Conservation (phyloP, 2,888 invertebrate species). For the Tetramorium bicarinatum region DNA sequence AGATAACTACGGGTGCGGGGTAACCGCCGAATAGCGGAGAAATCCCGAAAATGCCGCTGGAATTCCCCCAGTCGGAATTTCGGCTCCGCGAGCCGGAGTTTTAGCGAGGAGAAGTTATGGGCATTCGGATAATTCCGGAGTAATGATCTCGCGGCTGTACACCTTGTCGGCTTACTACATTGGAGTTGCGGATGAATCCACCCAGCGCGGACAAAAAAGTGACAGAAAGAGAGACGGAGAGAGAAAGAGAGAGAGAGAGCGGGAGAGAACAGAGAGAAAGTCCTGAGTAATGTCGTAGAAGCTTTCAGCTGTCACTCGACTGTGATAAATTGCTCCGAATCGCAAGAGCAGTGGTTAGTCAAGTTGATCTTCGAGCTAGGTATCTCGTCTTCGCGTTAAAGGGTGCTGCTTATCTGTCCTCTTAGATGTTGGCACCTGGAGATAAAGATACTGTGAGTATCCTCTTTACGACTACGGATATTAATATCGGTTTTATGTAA, state of each 20-base stretch:
- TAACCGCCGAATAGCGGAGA: slow-evolving; percentile 57
- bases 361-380: slow-evolving; percentile 40
- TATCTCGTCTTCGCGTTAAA: slow-evolving; percentile 33
- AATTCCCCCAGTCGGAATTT: slow-evolving; percentile 63
- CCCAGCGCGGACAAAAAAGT: slow-evolving; percentile 13
- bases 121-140: slow-evolving; percentile 58
- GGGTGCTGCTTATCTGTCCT: slow-evolving; percentile 40
- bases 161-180: slow-evolving; percentile 50
- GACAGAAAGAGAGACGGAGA: neutral
- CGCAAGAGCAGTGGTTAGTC: slow-evolving; percentile 41
- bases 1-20: slow-evolving; percentile 58
- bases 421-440: slow-evolving; percentile 1
- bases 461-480: neutral
- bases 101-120: slow-evolving; percentile 61
- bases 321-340: slow-evolving; percentile 58
- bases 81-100: slow-evolving; percentile 49
- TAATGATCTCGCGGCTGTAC: slow-evolving; percentile 57
- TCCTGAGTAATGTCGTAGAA: slow-evolving; percentile 40
- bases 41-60: slow-evolving; percentile 69
- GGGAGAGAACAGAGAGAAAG: neutral
- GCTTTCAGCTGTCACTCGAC: slow-evolving; percentile 47
- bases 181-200: slow-evolving; percentile 32
- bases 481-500: slow-evolving; percentile 23
- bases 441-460: neutral
- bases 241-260: neutral